These are phyloP conservation scores for Tinamus major DNA, from an alignment of 2,797 vertebrate species.

Conservation along the genomic window DNA sequence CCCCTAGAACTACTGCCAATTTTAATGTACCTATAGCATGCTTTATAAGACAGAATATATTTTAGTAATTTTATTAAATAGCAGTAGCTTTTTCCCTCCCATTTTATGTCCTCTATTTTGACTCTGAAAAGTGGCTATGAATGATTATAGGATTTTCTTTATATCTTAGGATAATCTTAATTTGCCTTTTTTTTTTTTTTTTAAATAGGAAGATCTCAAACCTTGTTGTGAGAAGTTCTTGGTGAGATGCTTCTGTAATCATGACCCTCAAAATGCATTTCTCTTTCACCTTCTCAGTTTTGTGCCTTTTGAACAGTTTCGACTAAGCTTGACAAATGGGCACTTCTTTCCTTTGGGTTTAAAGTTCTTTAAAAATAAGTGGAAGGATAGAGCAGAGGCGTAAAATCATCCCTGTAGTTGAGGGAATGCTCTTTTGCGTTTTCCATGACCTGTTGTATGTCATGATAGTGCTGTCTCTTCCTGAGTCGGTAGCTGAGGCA, in stretches of 20 bases:
- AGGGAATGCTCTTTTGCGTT: not conserved
- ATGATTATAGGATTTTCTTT: not conserved
- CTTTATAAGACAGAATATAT: not conserved
- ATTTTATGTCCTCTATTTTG: not conserved
- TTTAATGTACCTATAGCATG: not conserved
- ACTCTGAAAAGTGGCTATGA: not conserved
- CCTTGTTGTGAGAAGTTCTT: not conserved
- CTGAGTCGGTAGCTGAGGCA: not conserved
- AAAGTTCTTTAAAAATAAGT: not conserved
- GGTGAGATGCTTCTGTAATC: not conserved
- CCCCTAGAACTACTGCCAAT: not conserved
- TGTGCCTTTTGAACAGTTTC: not conserved
- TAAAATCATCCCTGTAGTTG: fast-evolving
- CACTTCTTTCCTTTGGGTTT: not conserved
- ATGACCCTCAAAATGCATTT: not conserved
- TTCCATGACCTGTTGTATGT: not conserved
- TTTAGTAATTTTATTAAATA: not conserved
- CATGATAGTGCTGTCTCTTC: not conserved
- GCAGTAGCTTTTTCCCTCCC: not conserved
- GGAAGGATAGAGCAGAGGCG: not conserved
- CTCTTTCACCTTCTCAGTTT: not conserved
- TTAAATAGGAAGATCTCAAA: not conserved
- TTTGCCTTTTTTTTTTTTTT: too few species aligned
- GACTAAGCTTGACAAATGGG: not conserved
- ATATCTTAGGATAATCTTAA: slow-evolving; percentile 1